These are phyloP conservation scores for Urechis unicinctus DNA, from an alignment of 2,888 invertebrate genomes.

Conservation along the genomic window DNA sequence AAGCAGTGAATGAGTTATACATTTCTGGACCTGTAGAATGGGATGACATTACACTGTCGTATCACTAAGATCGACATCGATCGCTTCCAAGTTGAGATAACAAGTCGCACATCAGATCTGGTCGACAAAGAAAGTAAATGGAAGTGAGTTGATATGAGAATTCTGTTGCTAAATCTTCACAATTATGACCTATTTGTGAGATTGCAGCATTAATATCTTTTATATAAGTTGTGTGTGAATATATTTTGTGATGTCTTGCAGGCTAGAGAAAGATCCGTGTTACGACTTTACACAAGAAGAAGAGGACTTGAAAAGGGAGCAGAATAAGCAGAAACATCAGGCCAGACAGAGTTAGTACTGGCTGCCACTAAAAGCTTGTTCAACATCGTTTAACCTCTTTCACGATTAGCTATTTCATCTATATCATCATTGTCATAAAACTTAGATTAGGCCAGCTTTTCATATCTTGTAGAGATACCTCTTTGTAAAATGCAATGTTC, in stretches of 20 bases:
- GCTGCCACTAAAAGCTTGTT: background rate
- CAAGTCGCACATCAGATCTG: conserved; percentile 87
- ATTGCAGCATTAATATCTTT: too few relatives aligned
- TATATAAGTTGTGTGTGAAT: background rate
- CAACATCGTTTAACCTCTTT: too few relatives aligned
- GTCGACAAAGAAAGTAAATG: conserved; percentile 84
- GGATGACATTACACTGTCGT: conserved; percentile 60
- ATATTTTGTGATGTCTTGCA: conserved; percentile 30
- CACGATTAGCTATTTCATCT: too few relatives aligned
- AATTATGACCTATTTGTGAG: too few relatives aligned
- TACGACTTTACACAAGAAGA: conserved; percentile 71
- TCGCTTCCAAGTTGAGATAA: conserved; percentile 74
- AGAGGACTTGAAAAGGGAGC: conserved; percentile 69
- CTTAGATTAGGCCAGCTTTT: too few relatives aligned
- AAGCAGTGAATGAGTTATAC: too few relatives aligned
- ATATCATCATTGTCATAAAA: too few relatives aligned
- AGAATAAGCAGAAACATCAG: conserved; percentile 69
- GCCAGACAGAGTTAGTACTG: conserved; percentile 48
- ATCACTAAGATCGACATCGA: conserved; percentile 95
- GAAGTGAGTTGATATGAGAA: conserved; percentile 58
- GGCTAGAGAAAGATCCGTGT: conserved; percentile 79
- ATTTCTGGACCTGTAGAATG: conserved; percentile 31
- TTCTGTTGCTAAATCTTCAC: too few relatives aligned
- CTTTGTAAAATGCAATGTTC: too few relatives aligned
- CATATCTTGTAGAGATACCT: too few relatives aligned